phyloP scores from a whole-genome alignment of 1,140 invertebrate species.

The Apocrypta bakeri region DNA sequence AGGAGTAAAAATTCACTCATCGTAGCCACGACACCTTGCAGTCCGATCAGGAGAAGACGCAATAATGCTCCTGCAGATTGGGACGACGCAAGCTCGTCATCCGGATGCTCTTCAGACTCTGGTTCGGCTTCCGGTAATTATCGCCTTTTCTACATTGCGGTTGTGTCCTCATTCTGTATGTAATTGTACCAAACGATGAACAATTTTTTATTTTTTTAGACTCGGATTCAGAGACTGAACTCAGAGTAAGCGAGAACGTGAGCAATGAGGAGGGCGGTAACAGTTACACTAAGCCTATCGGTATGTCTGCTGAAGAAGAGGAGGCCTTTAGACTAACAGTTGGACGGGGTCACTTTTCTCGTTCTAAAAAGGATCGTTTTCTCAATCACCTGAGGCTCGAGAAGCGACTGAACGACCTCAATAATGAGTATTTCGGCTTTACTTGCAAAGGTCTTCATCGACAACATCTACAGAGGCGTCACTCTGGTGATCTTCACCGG shows the following conservation, averaged over 20 bases:
- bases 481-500: constrained; percentile 55
- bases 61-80: neutral
- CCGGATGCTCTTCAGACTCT: constrained; percentile 60
- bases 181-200: no score
- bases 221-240: constrained; percentile 52
- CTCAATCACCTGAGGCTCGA: constrained; percentile 66
- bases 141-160: no score
- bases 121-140: constrained; percentile 54
- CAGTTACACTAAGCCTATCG: constrained; percentile 45
- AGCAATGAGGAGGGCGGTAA: constrained; percentile 46
- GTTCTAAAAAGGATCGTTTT: constrained; percentile 66
- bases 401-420: constrained; percentile 65
- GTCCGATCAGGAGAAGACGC: constrained; percentile 43
- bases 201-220: constrained; percentile 30
- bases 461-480: constrained; percentile 44
- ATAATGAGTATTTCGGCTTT: constrained; percentile 52
- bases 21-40: constrained; percentile 56
- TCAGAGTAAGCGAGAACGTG: constrained; percentile 37
- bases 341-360: constrained; percentile 63
- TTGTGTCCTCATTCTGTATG: no score
- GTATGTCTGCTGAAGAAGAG: constrained; percentile 63
- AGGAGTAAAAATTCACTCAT: constrained; percentile 57
- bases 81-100: constrained; percentile 60
- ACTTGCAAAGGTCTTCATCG: neutral
- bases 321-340: constrained; percentile 65